Percentiles rank a stretch among this genome's conserved stretches.
Evolutionary conservation across 30 jellyfish, hydroid and myxozoan species (phyloP).

Genomic region (Phacellophora camtschatica): DNA sequence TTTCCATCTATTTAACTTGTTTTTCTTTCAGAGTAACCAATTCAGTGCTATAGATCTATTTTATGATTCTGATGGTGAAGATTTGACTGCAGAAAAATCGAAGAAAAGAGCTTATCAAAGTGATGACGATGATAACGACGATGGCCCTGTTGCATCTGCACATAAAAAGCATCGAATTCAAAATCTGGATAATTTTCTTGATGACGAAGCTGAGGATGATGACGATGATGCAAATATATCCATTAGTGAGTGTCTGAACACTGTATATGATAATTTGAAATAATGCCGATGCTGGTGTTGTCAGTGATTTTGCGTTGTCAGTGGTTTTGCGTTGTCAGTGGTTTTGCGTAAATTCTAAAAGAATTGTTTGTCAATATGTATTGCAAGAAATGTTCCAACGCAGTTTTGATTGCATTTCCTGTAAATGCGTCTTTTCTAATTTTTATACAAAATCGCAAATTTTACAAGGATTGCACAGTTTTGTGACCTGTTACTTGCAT

Average conservation of each 20-base stretch:
- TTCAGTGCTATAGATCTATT: background rate
- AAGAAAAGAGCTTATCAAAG: background rate
- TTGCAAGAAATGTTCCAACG: too few species aligned
- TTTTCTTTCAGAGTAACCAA: background rate
- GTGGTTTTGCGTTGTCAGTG: too few species aligned
- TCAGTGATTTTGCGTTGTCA: too few species aligned
- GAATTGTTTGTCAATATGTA: too few species aligned
- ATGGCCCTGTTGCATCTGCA: slow-evolving; percentile 56
- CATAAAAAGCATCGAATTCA: slow-evolving; percentile 79
- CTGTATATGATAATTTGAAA: too few species aligned
- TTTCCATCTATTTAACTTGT: background rate
- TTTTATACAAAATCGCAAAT: too few species aligned
- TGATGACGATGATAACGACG: slow-evolving; percentile 74
- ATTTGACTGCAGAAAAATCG: background rate
- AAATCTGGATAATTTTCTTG: slow-evolving; percentile 81
- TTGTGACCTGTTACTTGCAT: too few species aligned
- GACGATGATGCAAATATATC: slow-evolving; percentile 85
- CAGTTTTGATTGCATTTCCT: too few species aligned
- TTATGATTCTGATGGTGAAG: slow-evolving; percentile 39
- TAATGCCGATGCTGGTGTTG: too few species aligned
- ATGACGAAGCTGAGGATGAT: slow-evolving; percentile 89
- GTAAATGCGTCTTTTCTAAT: too few species aligned
- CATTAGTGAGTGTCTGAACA: slow-evolving; percentile 69
- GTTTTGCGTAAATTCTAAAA: too few species aligned
- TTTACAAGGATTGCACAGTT: too few species aligned